A percentile compares a stretch with the other conserved stretches of the same genome.
Evolutionary conservation across 2,888 invertebrate species (phyloP).

Genomic region (Mantis religiosa): DNA sequence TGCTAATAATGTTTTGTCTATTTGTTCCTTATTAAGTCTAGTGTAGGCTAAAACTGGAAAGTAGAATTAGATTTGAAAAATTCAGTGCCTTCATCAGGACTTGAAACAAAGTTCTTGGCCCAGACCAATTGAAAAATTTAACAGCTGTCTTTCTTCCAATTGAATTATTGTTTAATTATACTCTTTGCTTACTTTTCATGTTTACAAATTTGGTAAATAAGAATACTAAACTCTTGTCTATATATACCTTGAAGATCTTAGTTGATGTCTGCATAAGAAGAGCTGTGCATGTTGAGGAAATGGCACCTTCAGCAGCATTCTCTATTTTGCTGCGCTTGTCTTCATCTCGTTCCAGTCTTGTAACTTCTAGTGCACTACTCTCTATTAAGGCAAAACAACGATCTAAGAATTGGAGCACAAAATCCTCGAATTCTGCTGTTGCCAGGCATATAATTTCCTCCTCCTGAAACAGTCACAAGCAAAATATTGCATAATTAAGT

Average conservation of each 20-base stretch:
- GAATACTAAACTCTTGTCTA: background rate
- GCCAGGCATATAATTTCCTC: constrained; percentile 72
- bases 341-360: constrained; percentile 56
- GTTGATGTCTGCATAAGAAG: constrained; percentile 72
- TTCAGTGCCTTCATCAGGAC: too few relatives aligned
- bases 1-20: too few relatives aligned
- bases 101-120: too few relatives aligned
- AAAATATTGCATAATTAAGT: too few relatives aligned
- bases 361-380: constrained; percentile 64
- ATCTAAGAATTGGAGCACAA: constrained; percentile 80
- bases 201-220: background rate
- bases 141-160: too few relatives aligned
- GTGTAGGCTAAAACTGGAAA: too few relatives aligned
- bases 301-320: constrained; percentile 63
- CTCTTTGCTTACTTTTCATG: too few relatives aligned
- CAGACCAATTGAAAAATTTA: too few relatives aligned
- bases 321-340: constrained; percentile 65
- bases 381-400: constrained; percentile 68
- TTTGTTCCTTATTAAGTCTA: too few relatives aligned
- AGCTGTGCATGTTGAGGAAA: constrained; percentile 62
- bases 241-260: constrained; percentile 49
- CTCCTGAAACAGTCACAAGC: constrained; percentile 45
- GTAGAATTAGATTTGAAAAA: too few relatives aligned
- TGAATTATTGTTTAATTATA: too few relatives aligned
- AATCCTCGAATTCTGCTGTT: constrained; percentile 84